Evolutionary conservation across 1,140 invertebrate genomes (phyloP), one percentile per base, ranked within the genome.

Genomic region (Ceratina australensis): DNA sequence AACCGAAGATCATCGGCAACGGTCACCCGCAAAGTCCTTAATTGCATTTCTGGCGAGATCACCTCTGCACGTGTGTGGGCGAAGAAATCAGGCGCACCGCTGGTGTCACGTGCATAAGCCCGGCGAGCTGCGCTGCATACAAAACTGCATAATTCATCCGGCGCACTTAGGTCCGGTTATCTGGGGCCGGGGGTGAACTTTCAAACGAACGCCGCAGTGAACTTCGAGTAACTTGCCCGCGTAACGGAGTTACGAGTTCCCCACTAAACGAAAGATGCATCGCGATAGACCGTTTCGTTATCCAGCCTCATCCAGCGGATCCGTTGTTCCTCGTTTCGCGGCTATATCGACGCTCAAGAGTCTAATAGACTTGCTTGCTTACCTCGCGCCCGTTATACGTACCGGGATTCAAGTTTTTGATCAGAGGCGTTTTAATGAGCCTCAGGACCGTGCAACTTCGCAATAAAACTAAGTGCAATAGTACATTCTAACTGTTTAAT

Each of bases 131-230:
- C 72, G 33, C 33, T 74, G 78, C 69, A 81, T 65, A 73, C 73
- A 84, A 81, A 85, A 85, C 74, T 81, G 74, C 57, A 81, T 83
- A 84, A 85, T 84, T 84, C 80, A 84, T 84, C 33, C 3, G 42
- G 20, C 20, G 65, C 77, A 72, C 69, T 71, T 78, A 61, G 52
- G 76, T 59, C 73, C 68, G 49, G 52, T 77, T 77, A 77, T 77
- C 74, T 54, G 28, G 47, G 7, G 13, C 33, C 2, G 33, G 28
- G 12, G 10, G 2, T 42, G 26, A 72, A 72, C 60, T 72, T 42
- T 78, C 33, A 33, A 33, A 28, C 60, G 69, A 69, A 28, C 28
- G 18, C 13, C 28, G 20, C 24, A 16, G 1, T 10, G 24, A 78
- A 72, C 50, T 78, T 78, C 12, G 49, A 12, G 20, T 15, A 63